These are phyloP conservation scores for Pyrocoelia pectoralis DNA, from an alignment of 2,888 invertebrate species.

Conservation along the genomic window DNA sequence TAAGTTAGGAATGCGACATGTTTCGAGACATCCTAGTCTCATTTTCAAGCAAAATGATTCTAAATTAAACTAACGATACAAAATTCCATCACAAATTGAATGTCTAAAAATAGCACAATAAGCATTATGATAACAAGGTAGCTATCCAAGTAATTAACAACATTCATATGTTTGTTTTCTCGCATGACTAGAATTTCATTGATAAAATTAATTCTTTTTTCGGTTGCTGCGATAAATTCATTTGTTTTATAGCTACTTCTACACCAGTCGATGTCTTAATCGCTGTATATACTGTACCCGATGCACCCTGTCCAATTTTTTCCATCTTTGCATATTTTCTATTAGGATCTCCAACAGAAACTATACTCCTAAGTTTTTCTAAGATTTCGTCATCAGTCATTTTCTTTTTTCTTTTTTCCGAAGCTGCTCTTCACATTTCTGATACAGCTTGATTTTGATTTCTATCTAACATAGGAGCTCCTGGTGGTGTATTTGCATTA, in stretches of 20 bases:
- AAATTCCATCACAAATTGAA: too few relatives aligned
- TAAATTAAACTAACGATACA: too few relatives aligned
- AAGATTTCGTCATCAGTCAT: constrained; percentile 98
- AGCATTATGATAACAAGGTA: too few relatives aligned
- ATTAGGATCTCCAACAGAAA: constrained; percentile 97
- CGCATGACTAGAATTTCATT: constrained; percentile 99
- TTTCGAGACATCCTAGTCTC: too few relatives aligned
- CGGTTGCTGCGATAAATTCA: constrained; percentile 98
- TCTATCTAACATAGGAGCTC: constrained; percentile 68
- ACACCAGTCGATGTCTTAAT: constrained; percentile 97
- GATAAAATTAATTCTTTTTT: constrained; percentile 99
- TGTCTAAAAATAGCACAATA: too few relatives aligned
- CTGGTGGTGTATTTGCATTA: constrained; percentile 55
- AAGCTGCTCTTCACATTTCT: constrained; percentile 62
- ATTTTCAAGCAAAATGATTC: too few relatives aligned
- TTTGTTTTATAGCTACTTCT: constrained; percentile 99
- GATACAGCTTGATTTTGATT: constrained; percentile 75
- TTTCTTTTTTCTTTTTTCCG: constrained; percentile 87
- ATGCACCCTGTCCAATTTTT: constrained; percentile 98
- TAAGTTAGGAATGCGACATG: too few relatives aligned
- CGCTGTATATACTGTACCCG: constrained; percentile 97
- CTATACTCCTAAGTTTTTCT: constrained; percentile 94
- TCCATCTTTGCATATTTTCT: constrained; percentile 99
- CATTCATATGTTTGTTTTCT: constrained; percentile 99
- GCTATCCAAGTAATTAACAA: constrained; percentile 98